Base-by-base conservation (phyloP, 1,140 invertebrate species). In the Archegozetes longisetosus region DNA sequence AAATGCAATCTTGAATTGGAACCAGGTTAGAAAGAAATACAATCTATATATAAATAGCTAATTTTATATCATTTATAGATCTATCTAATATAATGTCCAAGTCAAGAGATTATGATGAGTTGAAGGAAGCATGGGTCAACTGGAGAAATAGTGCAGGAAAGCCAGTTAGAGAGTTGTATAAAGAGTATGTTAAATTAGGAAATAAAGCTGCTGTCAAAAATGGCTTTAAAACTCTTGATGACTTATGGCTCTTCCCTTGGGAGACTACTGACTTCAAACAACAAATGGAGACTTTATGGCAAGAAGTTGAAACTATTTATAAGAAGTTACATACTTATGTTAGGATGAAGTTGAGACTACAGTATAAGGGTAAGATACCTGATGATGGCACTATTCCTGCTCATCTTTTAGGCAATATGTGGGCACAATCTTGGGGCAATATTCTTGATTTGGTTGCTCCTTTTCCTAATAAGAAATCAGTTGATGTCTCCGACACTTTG, bases 391-490 rank as follows among this genome's bases (percentile, higher is more conserved):
- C 86, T 0, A 85, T 95, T 56, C 89, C 90, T 1, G 89, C 88
- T n/a, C 90, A 95, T 77, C 72, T 95, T 1, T 76, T 94, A 13
- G 86, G 88, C 25, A 91, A 94, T 68, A 86, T 94, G 83, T 94
- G 89, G 89, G 85, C 84, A 0, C 88, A 94, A 72, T 77, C 77
- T 0, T 95, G 89, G 90, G 74, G 72, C n/a, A 83, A 86, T 64
- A 79, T 92, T 27, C 82, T 87, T 50, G 83, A 89, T 46, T 76
- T 85, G 17, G 80, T 81, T 0, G 74, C 79, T 9, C 89, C 89
- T 0, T 89, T 81, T 70, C 84, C 84, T 0, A 78, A 83, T 6
- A 82, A 82, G 62, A 73, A 80, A 14, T 73, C 80, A 25, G 72
- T 84, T 1, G 82, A 90, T 71, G 79, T 85, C 2, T 9, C 32